Evolutionary conservation across 2,797 vertebrate genomes (phyloP).

Genomic region (Denticeps clupeoides): DNA sequence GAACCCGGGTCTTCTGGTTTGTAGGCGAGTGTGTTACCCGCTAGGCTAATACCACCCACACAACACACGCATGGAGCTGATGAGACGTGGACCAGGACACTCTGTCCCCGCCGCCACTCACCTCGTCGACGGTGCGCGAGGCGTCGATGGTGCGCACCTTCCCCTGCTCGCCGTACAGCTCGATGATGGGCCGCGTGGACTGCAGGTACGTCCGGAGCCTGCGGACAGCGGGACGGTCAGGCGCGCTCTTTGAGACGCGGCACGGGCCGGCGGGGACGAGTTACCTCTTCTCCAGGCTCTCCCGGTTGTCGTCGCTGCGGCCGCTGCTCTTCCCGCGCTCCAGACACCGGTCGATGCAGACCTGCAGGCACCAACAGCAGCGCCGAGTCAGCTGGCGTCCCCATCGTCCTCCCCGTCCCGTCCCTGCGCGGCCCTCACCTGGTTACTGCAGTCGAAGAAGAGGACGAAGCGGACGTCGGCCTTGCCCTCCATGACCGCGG

Average conservation of each 20-base stretch:
- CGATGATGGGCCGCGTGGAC: slow-evolving; percentile 89
- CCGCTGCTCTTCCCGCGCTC: slow-evolving; percentile 93
- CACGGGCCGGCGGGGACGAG: neutral
- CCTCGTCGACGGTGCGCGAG: slow-evolving; percentile 77
- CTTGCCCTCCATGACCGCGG: slow-evolving; percentile 75
- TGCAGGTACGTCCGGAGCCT: slow-evolving; percentile 92
- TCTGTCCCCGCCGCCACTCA: slow-evolving; percentile 41
- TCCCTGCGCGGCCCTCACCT: slow-evolving; percentile 57
- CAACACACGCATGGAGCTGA: too few relatives aligned
- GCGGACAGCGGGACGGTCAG: slow-evolving; percentile 6
- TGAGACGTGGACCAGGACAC: too few relatives aligned
- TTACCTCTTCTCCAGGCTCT: slow-evolving; percentile 91
- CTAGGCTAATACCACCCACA: too few relatives aligned
- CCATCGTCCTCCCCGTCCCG: neutral
- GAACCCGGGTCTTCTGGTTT: too few relatives aligned
- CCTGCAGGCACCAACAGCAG: slow-evolving; percentile 46
- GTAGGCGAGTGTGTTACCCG: too few relatives aligned
- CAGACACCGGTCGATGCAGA: slow-evolving; percentile 82
- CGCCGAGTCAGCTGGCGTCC: too few relatives aligned
- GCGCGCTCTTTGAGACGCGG: too few relatives aligned
- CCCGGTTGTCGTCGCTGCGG: slow-evolving; percentile 88
- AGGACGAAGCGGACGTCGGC: slow-evolving; percentile 92
- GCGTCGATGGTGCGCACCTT: slow-evolving; percentile 89
- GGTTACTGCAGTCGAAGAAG: slow-evolving; percentile 89
- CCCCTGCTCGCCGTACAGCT: slow-evolving; percentile 74